Evolutionary conservation across 2,888 invertebrate genomes (phyloP).

Genomic region (Priocnemis perturbator): DNA sequence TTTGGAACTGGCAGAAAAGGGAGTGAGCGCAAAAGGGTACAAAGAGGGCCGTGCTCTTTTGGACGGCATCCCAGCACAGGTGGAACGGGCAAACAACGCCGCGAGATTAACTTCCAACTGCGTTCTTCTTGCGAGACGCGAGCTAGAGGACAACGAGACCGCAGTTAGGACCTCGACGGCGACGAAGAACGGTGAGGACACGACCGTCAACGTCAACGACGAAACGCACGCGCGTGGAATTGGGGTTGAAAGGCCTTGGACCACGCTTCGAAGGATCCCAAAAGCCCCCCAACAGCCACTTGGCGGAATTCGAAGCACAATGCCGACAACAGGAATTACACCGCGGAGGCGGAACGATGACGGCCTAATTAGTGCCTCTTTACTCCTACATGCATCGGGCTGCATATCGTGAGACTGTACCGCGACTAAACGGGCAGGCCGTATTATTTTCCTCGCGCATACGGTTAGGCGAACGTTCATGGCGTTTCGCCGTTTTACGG

Average conservation of each 20-base stretch:
- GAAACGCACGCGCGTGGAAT: conserved; percentile 61
- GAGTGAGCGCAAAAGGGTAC: conserved; percentile 7
- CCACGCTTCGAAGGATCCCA: conserved; percentile 64
- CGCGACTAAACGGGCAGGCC: too few species aligned
- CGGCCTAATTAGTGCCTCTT: conserved; percentile 61
- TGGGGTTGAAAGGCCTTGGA: conserved; percentile 63
- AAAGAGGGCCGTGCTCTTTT: conserved; percentile 16
- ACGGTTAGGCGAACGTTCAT: too few species aligned
- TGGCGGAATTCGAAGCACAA: conserved; percentile 65
- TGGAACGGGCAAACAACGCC: conserved; percentile 8
- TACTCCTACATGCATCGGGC: conserved; percentile 43
- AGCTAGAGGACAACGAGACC: conserved; percentile 43
- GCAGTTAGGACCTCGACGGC: conserved; percentile 17
- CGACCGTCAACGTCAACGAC: conserved; percentile 37
- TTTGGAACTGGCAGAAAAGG: conserved; percentile 14
- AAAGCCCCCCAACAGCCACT: conserved; percentile 68
- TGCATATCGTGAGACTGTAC: not conserved
- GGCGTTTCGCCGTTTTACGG: too few species aligned
- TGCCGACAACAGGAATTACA: conserved; percentile 65
- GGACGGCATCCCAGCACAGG: conserved; percentile 23
- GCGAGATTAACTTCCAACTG: conserved; percentile 50
- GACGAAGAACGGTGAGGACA: conserved; percentile 38
- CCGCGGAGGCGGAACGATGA: conserved; percentile 59
- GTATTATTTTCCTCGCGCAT: too few species aligned
- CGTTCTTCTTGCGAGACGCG: conserved; percentile 35